phyloP scores from a whole-genome alignment of 2,113 vertebrate genomes.

The Brachionichthys hirsutus region DNA sequence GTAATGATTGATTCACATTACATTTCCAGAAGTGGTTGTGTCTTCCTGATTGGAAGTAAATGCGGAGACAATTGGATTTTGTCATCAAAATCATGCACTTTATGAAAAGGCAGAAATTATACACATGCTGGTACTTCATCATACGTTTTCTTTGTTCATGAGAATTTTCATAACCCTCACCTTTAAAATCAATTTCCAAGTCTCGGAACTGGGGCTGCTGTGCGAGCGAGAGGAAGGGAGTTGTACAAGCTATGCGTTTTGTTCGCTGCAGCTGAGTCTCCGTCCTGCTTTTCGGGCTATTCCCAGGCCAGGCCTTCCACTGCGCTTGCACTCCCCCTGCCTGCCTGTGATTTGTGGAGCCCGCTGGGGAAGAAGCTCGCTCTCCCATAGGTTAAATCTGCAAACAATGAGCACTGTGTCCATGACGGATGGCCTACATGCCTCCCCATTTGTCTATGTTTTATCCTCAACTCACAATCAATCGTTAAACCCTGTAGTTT shows the following conservation, averaged over 20 bases:
- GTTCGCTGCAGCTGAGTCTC: conserved; percentile 66
- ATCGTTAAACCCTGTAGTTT: conserved; percentile 75
- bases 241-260: conserved; percentile 67
- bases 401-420: conserved; percentile 76
- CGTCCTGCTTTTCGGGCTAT: conserved; percentile 61
- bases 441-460: conserved; percentile 78
- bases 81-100: too few species aligned
- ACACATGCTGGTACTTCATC: too few species aligned
- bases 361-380: conserved; percentile 67
- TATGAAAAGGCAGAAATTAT: too few species aligned
- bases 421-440: conserved; percentile 78
- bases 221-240: conserved; percentile 31
- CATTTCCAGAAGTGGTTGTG: too few species aligned
- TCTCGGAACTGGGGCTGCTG: conserved; percentile 52
- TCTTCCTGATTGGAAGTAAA: too few species aligned
- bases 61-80: too few species aligned
- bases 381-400: conserved; percentile 80
- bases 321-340: conserved; percentile 54
- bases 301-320: conserved; percentile 67
- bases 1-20: too few species aligned
- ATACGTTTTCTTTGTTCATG: background rate
- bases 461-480: conserved; percentile 76
- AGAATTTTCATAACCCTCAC: conserved; percentile 8
- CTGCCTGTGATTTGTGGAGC: conserved; percentile 78
- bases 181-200: conserved; percentile 42